Base-by-base conservation (phyloP, 2,797 vertebrate species). In the Takifugu rubripes region DNA sequence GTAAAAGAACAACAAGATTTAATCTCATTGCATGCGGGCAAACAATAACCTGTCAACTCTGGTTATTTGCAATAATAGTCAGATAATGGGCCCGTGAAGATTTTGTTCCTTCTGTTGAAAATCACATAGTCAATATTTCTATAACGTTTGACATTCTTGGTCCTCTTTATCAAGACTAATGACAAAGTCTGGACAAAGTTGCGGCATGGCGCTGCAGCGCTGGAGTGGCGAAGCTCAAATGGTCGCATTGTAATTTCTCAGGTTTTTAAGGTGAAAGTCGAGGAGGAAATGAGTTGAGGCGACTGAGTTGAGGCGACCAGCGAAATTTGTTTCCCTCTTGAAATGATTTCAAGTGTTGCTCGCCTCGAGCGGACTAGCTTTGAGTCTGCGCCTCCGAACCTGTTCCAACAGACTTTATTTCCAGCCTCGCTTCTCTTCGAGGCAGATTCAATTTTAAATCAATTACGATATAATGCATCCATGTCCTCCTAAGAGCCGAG, bases 391-490 rank as follows among this genome's bases (percentile, higher is more conserved):
- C 61, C 68, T 74, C 45, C 43, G 53, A 77, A 59, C 59, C 57
- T 52, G 49, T 45, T 73, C 55, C 58, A 47, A 62, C 51, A 49
- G 56, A 56, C 48, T 33, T 56, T 45, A 48, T 54, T 68, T 68
- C 60, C 74, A 79, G 61, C 79, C 27, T 25, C 1, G 12, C 51
- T 67, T 66, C 74, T 85, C 78, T 85, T 80, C 54, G 52, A 80
- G 75, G 68, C 66, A 61, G 58, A 87, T 83, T 87, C 62, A 79
- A 78, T 82, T 80, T 70, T 74, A 81, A 81, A 87, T 89, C 79
- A 90, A 87, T 87, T 66, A 87, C 84, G 84, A 80, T 81, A 84
- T 86, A 85, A 86, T 70, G 74, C 68, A 64, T 56, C 53, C 47
- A 25, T 71, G 74, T 79, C 74, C 65, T 72, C 78, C 66, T 45